Percentiles rank a stretch among this genome's conserved stretches.
These are phyloP conservation scores for Oriolus oriolus DNA, from an alignment of 2,113 vertebrate species.

Conservation along the genomic window DNA sequence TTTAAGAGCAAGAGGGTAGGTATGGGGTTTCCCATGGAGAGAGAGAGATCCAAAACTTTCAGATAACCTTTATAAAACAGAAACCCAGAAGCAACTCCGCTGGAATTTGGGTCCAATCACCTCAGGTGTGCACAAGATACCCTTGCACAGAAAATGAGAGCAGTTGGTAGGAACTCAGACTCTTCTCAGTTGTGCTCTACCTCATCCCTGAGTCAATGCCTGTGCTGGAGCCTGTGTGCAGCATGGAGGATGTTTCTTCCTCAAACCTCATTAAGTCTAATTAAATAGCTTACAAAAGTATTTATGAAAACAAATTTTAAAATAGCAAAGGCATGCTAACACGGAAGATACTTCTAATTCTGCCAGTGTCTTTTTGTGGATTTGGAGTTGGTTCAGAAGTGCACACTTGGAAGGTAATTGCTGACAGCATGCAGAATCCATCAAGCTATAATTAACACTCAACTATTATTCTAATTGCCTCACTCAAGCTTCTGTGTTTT, in stretches of 20 bases:
- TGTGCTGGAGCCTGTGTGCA: conserved; percentile 8
- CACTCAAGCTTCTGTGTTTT: conserved; percentile 74
- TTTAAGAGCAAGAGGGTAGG: background rate
- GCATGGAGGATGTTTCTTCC: conserved; percentile 45
- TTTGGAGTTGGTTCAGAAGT: conserved; percentile 75
- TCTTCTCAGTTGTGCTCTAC: background rate
- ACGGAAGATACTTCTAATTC: conserved; percentile 65
- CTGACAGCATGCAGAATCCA: conserved; percentile 73
- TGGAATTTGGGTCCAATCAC: accelerated
- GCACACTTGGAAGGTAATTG: conserved; percentile 73
- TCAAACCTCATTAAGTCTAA: conserved; percentile 71
- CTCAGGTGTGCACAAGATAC: background rate
- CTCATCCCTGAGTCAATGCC: background rate
- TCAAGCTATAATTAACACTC: conserved; percentile 77
- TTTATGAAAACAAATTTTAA: conserved; percentile 65
- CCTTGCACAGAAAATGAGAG: background rate
- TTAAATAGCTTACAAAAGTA: conserved; percentile 70
- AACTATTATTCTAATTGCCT: conserved; percentile 80
- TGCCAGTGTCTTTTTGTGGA: conserved; percentile 70
- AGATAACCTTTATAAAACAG: background rate
- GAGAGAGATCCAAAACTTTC: background rate
- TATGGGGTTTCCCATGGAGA: background rate
- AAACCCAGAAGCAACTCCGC: background rate
- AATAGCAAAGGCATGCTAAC: conserved; percentile 49
- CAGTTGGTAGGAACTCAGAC: background rate